Evolutionary conservation across 2,113 vertebrate species (phyloP).

Genomic region (Scartelaos histophorus): DNA sequence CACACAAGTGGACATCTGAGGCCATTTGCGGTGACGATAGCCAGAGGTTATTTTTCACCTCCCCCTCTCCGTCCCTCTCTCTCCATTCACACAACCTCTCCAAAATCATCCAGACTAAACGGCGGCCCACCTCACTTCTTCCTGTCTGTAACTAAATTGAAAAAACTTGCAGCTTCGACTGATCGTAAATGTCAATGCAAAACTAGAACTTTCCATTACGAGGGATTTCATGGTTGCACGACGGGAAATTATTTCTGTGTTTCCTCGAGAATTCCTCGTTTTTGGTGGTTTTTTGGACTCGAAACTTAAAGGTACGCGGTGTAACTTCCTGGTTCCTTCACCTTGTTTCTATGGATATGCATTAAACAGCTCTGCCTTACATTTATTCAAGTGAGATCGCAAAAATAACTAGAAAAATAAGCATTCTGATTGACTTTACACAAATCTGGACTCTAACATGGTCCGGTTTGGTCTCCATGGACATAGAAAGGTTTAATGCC

Average conservation of each 20-base stretch:
- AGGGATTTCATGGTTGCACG: not conserved
- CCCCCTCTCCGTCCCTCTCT: not conserved
- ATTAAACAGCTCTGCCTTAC: too few relatives aligned
- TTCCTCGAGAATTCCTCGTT: not conserved
- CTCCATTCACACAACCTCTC: constrained; percentile 26
- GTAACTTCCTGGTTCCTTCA: too few relatives aligned
- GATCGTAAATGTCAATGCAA: not conserved
- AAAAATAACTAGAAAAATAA: too few relatives aligned
- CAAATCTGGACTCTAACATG: too few relatives aligned
- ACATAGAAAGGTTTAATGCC: too few relatives aligned
- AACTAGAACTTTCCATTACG: not conserved
- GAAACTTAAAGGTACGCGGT: too few relatives aligned
- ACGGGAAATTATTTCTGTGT: not conserved
- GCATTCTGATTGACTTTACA: too few relatives aligned
- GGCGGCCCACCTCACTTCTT: constrained; percentile 24
- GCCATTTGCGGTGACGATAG: constrained; percentile 71
- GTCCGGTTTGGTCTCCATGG: too few relatives aligned
- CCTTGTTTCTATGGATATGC: too few relatives aligned
- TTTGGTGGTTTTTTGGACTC: not conserved
- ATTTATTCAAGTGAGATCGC: too few relatives aligned
- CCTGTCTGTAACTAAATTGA: constrained; percentile 5
- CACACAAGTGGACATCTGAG: constrained; percentile 61
- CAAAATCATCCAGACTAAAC: constrained; percentile 21
- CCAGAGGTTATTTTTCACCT: constrained; percentile 64
- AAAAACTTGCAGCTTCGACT: constrained; percentile 2